Percentiles rank a stretch among this genome's conserved stretches.
phyloP scores from a whole-genome alignment of 2,797 vertebrate genomes.

The Nyctibius grandis region DNA sequence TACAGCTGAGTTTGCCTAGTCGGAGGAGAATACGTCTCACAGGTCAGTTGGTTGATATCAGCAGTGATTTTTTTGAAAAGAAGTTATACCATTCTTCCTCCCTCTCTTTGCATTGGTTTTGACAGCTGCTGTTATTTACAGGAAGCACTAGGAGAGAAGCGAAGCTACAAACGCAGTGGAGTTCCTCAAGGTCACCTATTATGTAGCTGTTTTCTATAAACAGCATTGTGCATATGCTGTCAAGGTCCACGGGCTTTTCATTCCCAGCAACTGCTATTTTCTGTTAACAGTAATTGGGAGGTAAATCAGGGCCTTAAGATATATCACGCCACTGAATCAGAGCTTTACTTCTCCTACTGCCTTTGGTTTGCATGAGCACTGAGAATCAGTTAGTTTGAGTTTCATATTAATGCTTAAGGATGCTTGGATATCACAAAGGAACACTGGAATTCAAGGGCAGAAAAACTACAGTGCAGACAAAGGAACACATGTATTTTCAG shows the following conservation, averaged over 20 bases:
- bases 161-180: not conserved
- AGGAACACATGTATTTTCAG: not conserved
- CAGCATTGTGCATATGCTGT: not conserved
- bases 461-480: not conserved
- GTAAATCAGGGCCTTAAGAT: no score
- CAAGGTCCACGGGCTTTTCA: slow-evolving; percentile 15
- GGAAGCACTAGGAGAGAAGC: not conserved
- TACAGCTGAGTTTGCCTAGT: not conserved
- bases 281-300: not conserved
- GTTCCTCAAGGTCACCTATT: slow-evolving; percentile 20
- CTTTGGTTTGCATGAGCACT: not conserved
- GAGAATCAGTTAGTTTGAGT: not conserved
- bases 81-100: not conserved
- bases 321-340: not conserved
- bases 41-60: not conserved
- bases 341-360: not conserved
- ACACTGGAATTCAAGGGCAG: not conserved
- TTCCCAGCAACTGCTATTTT: slow-evolving; percentile 13
- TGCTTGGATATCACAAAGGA: not conserved
- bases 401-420: not conserved
- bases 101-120: not conserved
- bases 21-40: not conserved
- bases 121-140: slow-evolving; percentile 21
- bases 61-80: not conserved
- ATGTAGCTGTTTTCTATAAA: not conserved